These are phyloP conservation scores for Caenorhabditis zanzibari DNA, from an alignment of 2,888 invertebrate species.

Conservation along the genomic window DNA sequence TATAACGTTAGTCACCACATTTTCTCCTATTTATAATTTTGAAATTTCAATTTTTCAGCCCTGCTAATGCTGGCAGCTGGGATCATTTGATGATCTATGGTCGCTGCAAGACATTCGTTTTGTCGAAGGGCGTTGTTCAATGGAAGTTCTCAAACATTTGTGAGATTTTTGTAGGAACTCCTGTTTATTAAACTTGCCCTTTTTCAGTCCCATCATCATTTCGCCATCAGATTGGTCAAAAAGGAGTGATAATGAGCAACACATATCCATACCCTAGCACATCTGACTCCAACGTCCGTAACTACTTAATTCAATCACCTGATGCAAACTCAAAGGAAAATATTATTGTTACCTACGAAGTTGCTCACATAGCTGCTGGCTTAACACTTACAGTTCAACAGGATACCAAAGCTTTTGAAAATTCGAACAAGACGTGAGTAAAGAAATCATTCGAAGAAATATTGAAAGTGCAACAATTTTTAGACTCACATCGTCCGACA, in stretches of 20 bases:
- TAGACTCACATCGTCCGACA: conserved; percentile 16
- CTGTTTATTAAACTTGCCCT: not conserved
- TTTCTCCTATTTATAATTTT: not conserved
- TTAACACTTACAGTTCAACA: not conserved
- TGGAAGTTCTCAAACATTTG: conserved; percentile 13
- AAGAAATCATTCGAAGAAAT: not conserved
- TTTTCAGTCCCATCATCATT: conserved; percentile 3
- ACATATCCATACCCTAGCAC: conserved; percentile 10
- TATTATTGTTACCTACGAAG: conserved; percentile 49
- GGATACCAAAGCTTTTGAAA: not conserved
- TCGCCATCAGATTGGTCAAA: conserved; percentile 16
- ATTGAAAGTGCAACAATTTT: not conserved
- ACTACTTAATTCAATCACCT: conserved; percentile 45
- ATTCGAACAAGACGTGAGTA: conserved; percentile 14
- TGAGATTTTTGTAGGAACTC: not conserved
- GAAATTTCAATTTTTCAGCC: conserved; percentile 14
- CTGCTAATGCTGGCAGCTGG: conserved; percentile 20
- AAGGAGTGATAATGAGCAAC: conserved; percentile 50
- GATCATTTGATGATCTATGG: conserved; percentile 38
- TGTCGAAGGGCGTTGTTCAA: conserved; percentile 40
- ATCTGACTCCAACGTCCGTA: not conserved
- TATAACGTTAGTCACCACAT: conserved; percentile 32
- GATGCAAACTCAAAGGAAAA: conserved; percentile 3
- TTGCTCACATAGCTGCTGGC: conserved; percentile 20
- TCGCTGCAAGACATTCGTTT: conserved; percentile 37